These are phyloP conservation scores for Aplodontia rufa DNA, from an alignment of 2,113 vertebrate genomes.

Conservation along the genomic window DNA sequence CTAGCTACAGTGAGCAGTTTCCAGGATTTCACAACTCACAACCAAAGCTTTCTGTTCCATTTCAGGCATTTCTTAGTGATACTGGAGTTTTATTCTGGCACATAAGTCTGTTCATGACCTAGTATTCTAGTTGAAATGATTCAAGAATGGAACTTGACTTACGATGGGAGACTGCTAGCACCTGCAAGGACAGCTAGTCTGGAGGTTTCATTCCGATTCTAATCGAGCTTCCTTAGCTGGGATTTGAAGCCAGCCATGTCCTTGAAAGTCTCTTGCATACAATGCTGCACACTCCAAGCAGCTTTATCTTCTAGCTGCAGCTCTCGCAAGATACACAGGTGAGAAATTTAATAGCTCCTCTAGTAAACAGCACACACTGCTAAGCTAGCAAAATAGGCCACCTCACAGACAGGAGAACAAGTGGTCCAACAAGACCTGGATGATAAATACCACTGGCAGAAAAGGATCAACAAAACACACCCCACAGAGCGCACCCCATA, in stretches of 20 bases:
- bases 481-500: background rate
- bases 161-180: background rate
- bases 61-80: background rate
- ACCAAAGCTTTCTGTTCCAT: background rate
- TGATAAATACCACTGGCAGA: background rate
- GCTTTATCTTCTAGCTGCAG: conserved; percentile 80
- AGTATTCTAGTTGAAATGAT: background rate
- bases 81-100: conserved; percentile 46
- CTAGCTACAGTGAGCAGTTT: background rate
- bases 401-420: background rate
- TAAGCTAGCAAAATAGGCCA: conserved; percentile 63
- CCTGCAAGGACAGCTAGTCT: conserved; percentile 50
- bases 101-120: conserved; percentile 34
- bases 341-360: conserved; percentile 77
- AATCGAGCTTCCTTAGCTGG: conserved; percentile 59
- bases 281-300: conserved; percentile 58
- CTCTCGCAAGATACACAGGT: conserved; percentile 76
- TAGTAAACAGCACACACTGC: conserved; percentile 47
- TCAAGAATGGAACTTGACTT: conserved; percentile 50
- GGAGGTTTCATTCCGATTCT: conserved; percentile 68
- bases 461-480: conserved; percentile 52
- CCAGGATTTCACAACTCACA: background rate
- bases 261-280: conserved; percentile 76
- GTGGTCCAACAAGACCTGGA: background rate
- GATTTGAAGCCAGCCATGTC: conserved; percentile 65